A percentile compares a stretch with the other conserved stretches of the same genome.
These are phyloP conservation scores for Sisor rabdophorus DNA, from an alignment of 2,113 vertebrate genomes.

Conservation along the genomic window DNA sequence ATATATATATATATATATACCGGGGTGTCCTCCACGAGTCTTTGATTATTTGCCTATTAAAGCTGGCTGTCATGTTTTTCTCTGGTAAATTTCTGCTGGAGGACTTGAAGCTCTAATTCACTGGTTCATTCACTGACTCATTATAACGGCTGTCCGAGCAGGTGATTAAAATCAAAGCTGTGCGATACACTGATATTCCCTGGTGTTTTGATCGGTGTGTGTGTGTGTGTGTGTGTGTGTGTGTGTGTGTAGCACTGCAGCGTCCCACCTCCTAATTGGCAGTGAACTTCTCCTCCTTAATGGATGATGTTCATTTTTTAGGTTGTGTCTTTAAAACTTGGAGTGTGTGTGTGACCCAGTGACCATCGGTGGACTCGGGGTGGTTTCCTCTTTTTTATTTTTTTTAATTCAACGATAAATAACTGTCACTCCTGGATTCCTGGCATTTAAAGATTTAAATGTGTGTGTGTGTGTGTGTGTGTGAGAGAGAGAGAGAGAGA, in stretches of 20 bases:
- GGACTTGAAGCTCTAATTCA: background rate
- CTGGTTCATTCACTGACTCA: background rate
- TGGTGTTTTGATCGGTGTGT: background rate
- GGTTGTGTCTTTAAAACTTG: conserved; percentile 60
- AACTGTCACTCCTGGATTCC: conserved; percentile 54
- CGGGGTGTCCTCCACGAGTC: too few relatives aligned
- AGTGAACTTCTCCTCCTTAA: conserved; percentile 52
- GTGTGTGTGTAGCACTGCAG: background rate
- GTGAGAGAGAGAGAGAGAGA: too few relatives aligned
- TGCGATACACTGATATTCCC: background rate
- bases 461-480: too few relatives aligned
- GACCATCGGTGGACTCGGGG: conserved; percentile 48
- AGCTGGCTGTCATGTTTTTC: background rate
- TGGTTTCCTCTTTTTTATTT: conserved; percentile 60
- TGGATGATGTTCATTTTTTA: conserved; percentile 68
- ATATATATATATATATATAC: too few relatives aligned
- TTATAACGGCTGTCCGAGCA: background rate
- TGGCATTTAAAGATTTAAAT: too few relatives aligned
- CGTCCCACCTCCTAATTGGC: conserved; percentile 46
- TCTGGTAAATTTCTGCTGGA: background rate
- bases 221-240: background rate
- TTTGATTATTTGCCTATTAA: background rate
- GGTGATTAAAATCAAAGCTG: conserved; percentile 17
- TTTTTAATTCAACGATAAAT: conserved; percentile 70
- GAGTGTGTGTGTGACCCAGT: conserved; percentile 55